A percentile compares a stretch with the other conserved stretches of the same genome.
These are phyloP conservation scores for Oophaga pumilio DNA, from an alignment of 2,113 vertebrate genomes.

Conservation along the genomic window DNA sequence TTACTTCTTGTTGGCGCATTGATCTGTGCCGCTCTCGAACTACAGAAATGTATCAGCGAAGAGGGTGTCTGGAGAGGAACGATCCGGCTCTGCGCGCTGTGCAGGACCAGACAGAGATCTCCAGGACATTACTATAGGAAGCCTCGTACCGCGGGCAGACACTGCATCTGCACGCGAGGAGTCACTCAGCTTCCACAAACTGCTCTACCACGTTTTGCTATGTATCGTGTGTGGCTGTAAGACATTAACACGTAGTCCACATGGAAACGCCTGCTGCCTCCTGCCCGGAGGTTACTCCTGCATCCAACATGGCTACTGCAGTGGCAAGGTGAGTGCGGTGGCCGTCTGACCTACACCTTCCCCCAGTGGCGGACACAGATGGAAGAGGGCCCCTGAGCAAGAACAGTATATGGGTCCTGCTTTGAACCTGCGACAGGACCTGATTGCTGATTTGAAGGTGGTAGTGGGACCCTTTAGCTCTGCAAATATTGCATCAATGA, in stretches of 20 bases:
- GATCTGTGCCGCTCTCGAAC: slow-evolving; percentile 30
- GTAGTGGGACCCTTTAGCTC: too few relatives aligned
- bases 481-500: too few relatives aligned
- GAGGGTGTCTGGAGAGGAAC: slow-evolving; percentile 71
- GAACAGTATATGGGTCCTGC: too few relatives aligned
- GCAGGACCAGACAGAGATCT: slow-evolving; percentile 76
- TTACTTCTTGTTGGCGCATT: slow-evolving; percentile 30
- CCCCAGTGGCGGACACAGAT: too few relatives aligned
- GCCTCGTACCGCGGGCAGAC: slow-evolving; percentile 67
- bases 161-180: slow-evolving; percentile 65
- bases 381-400: too few relatives aligned
- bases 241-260: background rate
- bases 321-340: too few relatives aligned
- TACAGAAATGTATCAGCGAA: slow-evolving; percentile 18
- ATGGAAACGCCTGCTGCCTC: background rate
- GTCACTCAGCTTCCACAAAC: slow-evolving; percentile 69
- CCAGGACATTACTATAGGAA: slow-evolving; percentile 73
- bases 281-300: too few relatives aligned
- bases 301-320: too few relatives aligned
- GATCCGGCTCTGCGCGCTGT: slow-evolving; percentile 65
- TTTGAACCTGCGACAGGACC: too few relatives aligned
- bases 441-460: too few relatives aligned
- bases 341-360: too few relatives aligned
- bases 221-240: background rate
- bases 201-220: background rate